Evolutionary conservation across 2,113 vertebrate species (phyloP).

Genomic region (Cichladusa arquata): DNA sequence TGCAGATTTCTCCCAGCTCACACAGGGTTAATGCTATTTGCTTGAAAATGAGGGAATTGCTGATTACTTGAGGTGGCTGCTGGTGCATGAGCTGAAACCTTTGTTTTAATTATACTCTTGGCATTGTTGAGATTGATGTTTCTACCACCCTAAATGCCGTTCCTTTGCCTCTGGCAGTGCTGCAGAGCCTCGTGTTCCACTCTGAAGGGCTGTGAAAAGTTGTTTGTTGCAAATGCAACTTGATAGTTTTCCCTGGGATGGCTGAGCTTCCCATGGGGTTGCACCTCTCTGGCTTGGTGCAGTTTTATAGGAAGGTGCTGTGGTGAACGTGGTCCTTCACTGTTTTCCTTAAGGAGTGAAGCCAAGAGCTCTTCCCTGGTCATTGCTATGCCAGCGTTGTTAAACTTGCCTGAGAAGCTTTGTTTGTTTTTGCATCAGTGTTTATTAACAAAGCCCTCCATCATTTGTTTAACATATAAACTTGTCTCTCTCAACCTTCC

Average conservation of each 20-base stretch:
- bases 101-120: background rate
- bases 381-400: background rate
- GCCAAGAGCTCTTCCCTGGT: background rate
- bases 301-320: background rate
- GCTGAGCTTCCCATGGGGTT: background rate
- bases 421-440: background rate
- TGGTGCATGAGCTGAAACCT: background rate
- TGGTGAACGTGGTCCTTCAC: background rate
- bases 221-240: background rate
- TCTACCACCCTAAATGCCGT: background rate
- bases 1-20: background rate
- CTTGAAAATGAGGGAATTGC: background rate
- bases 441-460: slow-evolving; percentile 21
- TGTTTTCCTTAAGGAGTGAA: background rate
- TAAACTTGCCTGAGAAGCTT: background rate
- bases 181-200: background rate
- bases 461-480: background rate
- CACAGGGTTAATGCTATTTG: background rate
- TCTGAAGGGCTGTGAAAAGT: background rate
- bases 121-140: background rate
- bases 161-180: background rate
- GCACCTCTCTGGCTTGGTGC: background rate
- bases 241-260: background rate
- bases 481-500: background rate
- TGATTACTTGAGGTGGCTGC: background rate